phyloP scores from a whole-genome alignment of 64 coral and sea anemone genomes.

The Orbicella faveolata region DNA sequence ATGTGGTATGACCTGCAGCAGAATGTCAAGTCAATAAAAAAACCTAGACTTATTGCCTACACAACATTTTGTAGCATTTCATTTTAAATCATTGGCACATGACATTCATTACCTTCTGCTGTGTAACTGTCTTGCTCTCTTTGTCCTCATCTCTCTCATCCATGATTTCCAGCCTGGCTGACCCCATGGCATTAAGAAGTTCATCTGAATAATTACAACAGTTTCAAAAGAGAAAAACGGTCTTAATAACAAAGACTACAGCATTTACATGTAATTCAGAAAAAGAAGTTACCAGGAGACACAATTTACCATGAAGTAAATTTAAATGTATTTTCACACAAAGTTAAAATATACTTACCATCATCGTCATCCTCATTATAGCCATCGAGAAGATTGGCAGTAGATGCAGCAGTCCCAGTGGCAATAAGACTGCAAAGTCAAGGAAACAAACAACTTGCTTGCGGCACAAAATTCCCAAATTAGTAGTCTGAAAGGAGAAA shows the following conservation, averaged over 20 bases:
- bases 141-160: constrained; percentile 43
- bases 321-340: too few relatives aligned
- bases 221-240: background rate
- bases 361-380: constrained; percentile 81
- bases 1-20: too few relatives aligned
- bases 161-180: constrained; percentile 60
- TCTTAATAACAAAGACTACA: too few relatives aligned
- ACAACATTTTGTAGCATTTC: too few relatives aligned
- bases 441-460: background rate
- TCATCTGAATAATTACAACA: constrained; percentile 48
- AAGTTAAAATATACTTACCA: background rate
- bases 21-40: too few relatives aligned
- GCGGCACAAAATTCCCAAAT: background rate
- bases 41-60: too few relatives aligned
- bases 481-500: too few relatives aligned
- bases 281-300: too few relatives aligned
- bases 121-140: background rate
- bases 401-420: constrained; percentile 65
- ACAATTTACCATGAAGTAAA: too few relatives aligned
- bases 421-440: constrained; percentile 60
- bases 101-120: background rate
- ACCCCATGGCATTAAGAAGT: constrained; percentile 56
- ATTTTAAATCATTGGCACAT: background rate
- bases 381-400: constrained; percentile 81
- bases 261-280: too few relatives aligned